Evolutionary conservation across 2,113 vertebrate genomes (phyloP), one percentile per base, ranked within the genome.

Genomic region (Myodes glareolus): DNA sequence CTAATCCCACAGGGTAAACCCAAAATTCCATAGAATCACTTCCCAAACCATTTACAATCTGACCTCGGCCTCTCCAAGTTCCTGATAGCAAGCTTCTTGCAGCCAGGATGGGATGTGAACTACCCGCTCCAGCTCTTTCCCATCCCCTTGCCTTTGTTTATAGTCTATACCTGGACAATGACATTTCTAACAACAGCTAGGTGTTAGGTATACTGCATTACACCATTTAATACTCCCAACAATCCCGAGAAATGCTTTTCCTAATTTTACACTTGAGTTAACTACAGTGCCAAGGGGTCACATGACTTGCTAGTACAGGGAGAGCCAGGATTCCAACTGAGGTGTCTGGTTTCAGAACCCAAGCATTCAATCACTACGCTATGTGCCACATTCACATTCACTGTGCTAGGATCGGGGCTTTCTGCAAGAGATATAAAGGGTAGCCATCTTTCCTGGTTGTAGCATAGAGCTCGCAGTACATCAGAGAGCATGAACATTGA

Each of bases 181-280:
- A 29, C 88, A 80, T 91, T 92, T 93, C 92, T 88, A 96, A 94
- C 70, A 93, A 81, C 5, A 63, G 88, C 96, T 65, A 81, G 50
- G 95, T 96, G 88, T 92, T 89, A 52, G 50, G 52, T 92, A 91
- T 2, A 3, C 50, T 55, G 23, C 94, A 76, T 68, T 36, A 84
- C n/a, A 39, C 92, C 97, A 96, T 70, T 92, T 90, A 97, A 93
- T 78, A 77, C 61, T 93, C 61, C 78, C 87, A 63, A 70, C 82
- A 94, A 90, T 61, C 70, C 82, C 67, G 39, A 95, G 86, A 84
- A 89, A 78, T 80, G 92, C 42, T 94, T 94, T 97, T 94, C 95
- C 95, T 96, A 94, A 94, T 93, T 97, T 97, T 95, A 95, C 95
- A 97, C 72, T 88, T 45, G 87, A 95, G 93, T 93, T 96, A 92